phyloP scores from a whole-genome alignment of 2,888 invertebrate genomes.

The Lasiommata megera region DNA sequence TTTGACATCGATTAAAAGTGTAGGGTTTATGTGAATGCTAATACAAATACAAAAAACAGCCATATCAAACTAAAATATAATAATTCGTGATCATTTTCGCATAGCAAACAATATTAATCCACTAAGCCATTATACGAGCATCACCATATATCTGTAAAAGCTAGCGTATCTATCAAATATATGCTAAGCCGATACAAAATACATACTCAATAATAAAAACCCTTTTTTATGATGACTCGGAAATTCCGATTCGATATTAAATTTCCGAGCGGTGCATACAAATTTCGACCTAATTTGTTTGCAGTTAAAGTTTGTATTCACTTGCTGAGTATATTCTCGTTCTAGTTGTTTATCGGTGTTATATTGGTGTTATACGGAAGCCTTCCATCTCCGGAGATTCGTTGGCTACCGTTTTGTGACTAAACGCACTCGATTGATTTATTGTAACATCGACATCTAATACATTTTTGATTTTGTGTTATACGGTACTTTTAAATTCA shows the following conservation, averaged over 20 bases:
- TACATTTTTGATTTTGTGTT: background rate
- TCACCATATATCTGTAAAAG: constrained; percentile 2
- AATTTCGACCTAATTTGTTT: background rate
- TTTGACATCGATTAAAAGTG: too few relatives aligned
- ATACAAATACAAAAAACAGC: too few relatives aligned
- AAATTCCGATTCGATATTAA: constrained; percentile 12
- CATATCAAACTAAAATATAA: too few relatives aligned
- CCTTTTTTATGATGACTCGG: constrained; percentile 13
- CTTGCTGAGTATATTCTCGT: constrained; percentile 3
- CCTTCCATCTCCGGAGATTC: constrained; percentile 45
- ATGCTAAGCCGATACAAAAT: constrained; percentile 14
- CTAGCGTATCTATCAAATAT: constrained; percentile 9
- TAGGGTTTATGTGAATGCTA: too few relatives aligned
- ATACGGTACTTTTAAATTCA: too few relatives aligned
- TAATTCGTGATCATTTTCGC: background rate
- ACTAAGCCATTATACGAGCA: background rate
- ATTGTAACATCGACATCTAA: background rate
- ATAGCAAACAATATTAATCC: background rate
- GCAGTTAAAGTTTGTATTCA: background rate
- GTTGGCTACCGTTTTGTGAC: constrained; percentile 40
- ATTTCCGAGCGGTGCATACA: background rate
- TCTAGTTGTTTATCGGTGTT: constrained; percentile 18
- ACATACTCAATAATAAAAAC: constrained; percentile 15
- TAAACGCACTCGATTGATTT: constrained; percentile 21
- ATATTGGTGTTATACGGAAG: constrained; percentile 34